phyloP scores from a whole-genome alignment of 2,888 invertebrate species.

The Metellina segmentata region DNA sequence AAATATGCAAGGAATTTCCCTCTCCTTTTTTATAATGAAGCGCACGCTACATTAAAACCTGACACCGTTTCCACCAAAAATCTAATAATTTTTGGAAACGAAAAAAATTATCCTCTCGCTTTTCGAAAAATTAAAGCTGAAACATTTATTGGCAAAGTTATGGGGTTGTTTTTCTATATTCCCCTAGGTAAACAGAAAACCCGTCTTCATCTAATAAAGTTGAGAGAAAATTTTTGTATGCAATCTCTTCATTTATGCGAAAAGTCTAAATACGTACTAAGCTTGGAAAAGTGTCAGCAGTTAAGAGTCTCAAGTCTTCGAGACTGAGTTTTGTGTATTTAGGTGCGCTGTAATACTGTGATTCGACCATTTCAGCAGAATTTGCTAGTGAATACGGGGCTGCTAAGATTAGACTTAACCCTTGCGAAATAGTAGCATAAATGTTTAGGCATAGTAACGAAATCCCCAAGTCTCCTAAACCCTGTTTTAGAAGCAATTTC shows the following conservation, averaged over 20 bases:
- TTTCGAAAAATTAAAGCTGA: not conserved
- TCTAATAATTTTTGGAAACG: not conserved
- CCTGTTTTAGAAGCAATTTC: too few relatives aligned
- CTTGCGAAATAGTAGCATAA: too few relatives aligned
- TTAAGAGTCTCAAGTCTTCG: too few relatives aligned
- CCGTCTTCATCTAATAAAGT: not conserved
- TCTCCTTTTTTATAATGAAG: conserved; percentile 2
- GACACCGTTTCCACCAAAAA: conserved; percentile 10
- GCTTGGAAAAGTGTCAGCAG: too few relatives aligned
- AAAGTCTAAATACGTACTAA: too few relatives aligned
- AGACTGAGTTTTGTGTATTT: too few relatives aligned
- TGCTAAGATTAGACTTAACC: too few relatives aligned
- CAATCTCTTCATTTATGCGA: not conserved
- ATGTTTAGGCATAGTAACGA: too few relatives aligned
- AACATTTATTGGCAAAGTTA: not conserved
- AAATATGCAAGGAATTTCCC: not conserved
- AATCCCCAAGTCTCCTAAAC: too few relatives aligned
- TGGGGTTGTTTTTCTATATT: not conserved
- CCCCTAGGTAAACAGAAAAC: not conserved
- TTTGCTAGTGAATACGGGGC: too few relatives aligned
- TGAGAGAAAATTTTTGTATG: not conserved
- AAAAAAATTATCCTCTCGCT: not conserved
- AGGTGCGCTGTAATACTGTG: too few relatives aligned
- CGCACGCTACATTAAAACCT: not conserved
- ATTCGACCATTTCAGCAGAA: too few relatives aligned